phyloP scores from a whole-genome alignment of 2,888 invertebrate genomes.

The Gibbula magus region DNA sequence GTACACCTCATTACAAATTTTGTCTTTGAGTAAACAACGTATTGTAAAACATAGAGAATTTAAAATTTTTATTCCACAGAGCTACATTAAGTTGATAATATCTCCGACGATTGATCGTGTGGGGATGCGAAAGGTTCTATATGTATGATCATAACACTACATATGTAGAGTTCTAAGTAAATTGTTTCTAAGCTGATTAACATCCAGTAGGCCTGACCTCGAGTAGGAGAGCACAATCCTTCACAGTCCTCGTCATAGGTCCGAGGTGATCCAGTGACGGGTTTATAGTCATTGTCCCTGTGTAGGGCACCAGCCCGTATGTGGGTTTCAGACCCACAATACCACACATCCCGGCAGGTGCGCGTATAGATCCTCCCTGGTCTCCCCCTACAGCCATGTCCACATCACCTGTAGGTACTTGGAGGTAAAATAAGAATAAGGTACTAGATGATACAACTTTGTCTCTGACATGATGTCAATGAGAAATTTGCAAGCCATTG shows the following conservation, averaged over 20 bases:
- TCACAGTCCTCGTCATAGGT: constrained; percentile 69
- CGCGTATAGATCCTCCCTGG: constrained; percentile 71
- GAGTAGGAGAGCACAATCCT: constrained; percentile 67
- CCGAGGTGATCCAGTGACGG: constrained; percentile 66
- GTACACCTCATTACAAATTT: too few relatives aligned
- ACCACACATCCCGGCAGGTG: constrained; percentile 68
- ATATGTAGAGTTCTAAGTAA: background rate
- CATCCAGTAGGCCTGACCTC: constrained; percentile 50
- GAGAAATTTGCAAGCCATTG: too few relatives aligned
- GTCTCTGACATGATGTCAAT: too few relatives aligned
- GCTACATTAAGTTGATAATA: background rate
- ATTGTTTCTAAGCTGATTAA: background rate
- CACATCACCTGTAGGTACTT: constrained; percentile 62
- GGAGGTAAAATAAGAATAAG: background rate
- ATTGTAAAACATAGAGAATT: too few relatives aligned
- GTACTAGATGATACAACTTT: too few relatives aligned
- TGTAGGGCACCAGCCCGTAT: constrained; percentile 70
- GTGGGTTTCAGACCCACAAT: constrained; percentile 72
- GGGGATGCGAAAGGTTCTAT: background rate
- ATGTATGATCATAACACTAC: too few relatives aligned
- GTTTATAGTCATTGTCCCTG: constrained; percentile 61
- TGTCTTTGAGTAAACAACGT: too few relatives aligned
- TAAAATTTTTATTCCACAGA: background rate
- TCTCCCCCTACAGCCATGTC: constrained; percentile 71
- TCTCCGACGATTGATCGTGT: background rate